phyloP scores from a whole-genome alignment of 1,140 invertebrate genomes.

The Papilio helenus region DNA sequence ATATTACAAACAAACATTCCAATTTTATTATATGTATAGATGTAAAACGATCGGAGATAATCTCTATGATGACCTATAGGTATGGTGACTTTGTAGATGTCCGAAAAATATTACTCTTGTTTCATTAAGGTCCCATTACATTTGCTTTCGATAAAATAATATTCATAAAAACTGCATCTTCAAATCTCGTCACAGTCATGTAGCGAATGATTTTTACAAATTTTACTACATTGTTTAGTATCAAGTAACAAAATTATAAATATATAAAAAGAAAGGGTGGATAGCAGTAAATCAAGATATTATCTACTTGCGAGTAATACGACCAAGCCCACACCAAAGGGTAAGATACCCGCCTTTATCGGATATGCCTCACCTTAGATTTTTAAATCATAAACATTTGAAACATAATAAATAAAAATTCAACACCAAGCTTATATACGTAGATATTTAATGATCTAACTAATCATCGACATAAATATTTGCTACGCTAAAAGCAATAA shows the following conservation, averaged over 20 bases:
- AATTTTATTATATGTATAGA: no score
- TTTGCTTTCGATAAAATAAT: no score
- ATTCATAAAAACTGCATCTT: no score
- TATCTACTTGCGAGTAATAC: slow-evolving; percentile 69
- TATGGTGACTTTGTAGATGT: no score
- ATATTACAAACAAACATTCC: no score
- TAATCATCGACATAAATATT: slow-evolving; percentile 43
- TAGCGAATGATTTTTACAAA: neutral
- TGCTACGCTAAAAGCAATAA: slow-evolving; percentile 73
- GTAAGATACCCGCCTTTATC: slow-evolving; percentile 55
- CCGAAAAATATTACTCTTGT: no score
- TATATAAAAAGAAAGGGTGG: slow-evolving; percentile 50
- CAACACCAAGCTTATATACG: neutral
- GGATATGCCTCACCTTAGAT: slow-evolving; percentile 30
- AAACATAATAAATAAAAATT: slow-evolving; percentile 27
- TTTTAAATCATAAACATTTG: slow-evolving; percentile 16
- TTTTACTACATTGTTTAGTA: slow-evolving; percentile 33
- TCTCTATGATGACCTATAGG: no score
- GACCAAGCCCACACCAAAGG: slow-evolving; percentile 63
- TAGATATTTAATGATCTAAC: slow-evolving; percentile 28
- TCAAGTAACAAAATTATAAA: slow-evolving; percentile 42
- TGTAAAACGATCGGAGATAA: no score
- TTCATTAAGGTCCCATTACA: no score
- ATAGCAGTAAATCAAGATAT: slow-evolving; percentile 79
- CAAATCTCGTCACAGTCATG: neutral